Evolutionary conservation across 1,140 invertebrate genomes (phyloP).

Genomic region (Papilio polytes): DNA sequence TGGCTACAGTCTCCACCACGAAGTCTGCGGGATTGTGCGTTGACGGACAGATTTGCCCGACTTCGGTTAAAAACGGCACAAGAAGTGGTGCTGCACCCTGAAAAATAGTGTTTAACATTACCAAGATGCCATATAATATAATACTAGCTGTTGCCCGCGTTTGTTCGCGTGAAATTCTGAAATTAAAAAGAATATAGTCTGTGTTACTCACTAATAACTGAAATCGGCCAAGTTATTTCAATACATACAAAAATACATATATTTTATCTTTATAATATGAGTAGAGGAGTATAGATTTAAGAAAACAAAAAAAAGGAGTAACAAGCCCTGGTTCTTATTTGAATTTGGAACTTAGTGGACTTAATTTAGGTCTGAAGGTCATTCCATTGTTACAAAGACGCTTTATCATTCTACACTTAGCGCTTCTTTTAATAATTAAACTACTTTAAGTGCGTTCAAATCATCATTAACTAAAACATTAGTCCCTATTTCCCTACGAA

Average conservation of each 20-base stretch:
- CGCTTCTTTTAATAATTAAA: neutral
- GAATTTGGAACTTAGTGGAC: no score
- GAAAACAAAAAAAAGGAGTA: no score
- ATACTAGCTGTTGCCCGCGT: neutral
- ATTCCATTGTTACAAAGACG: neutral
- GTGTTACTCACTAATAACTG: no score
- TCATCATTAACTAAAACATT: neutral
- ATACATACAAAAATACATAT: no score
- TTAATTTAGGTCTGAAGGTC: no score
- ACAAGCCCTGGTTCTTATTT: no score
- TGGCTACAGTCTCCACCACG: slow-evolving; percentile 71
- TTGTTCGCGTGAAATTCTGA: no score
- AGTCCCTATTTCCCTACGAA: neutral
- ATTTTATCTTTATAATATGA: neutral
- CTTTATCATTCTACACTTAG: no score
- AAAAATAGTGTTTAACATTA: slow-evolving; percentile 44
- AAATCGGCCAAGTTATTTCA: no score
- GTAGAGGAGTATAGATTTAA: neutral
- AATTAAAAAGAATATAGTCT: no score
- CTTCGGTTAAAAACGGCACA: slow-evolving; percentile 71
- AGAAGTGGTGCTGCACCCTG: slow-evolving; percentile 76
- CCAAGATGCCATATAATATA: slow-evolving; percentile 22
- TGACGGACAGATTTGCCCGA: slow-evolving; percentile 71
- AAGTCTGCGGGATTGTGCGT: slow-evolving; percentile 81
- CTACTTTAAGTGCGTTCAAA: neutral